phyloP scores from a whole-genome alignment of 2,113 vertebrate species.

The Erythrocercus mccallii region DNA sequence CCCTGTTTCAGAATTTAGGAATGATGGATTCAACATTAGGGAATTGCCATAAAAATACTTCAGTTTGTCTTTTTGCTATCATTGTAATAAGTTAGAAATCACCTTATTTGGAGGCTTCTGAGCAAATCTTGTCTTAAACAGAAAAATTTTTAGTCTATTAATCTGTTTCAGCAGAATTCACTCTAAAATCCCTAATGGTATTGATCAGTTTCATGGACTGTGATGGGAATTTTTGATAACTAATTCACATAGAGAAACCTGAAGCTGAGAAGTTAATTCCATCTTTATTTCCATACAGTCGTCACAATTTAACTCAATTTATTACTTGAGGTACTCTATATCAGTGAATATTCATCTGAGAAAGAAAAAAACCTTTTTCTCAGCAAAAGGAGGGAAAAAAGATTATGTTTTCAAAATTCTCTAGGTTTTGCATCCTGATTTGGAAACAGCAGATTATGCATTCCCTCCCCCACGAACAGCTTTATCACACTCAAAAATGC shows the following conservation, averaged over 20 bases:
- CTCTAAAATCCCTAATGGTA: background rate
- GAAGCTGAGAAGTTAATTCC: background rate
- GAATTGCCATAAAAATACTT: background rate
- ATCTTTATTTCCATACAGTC: background rate
- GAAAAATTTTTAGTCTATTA: background rate
- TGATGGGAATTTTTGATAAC: background rate
- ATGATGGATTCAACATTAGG: background rate
- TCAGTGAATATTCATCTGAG: background rate
- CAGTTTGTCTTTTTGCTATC: background rate
- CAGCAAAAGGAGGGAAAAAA: background rate
- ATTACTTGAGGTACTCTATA: background rate
- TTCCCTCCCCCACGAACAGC: constrained; percentile 92
- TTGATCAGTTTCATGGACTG: background rate
- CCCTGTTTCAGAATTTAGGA: background rate
- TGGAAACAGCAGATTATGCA: constrained; percentile 96
- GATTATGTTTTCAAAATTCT: constrained; percentile 12
- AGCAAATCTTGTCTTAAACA: background rate
- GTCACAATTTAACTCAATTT: background rate
- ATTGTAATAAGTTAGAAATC: background rate
- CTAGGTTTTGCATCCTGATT: constrained; percentile 95
- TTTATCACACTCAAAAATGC: constrained; percentile 90
- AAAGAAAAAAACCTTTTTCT: background rate
- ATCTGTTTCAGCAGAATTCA: background rate
- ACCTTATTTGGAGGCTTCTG: background rate
- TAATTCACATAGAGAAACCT: background rate